Evolutionary conservation across 2,888 invertebrate species (phyloP).

Genomic region (Pantelozetes paolii): DNA sequence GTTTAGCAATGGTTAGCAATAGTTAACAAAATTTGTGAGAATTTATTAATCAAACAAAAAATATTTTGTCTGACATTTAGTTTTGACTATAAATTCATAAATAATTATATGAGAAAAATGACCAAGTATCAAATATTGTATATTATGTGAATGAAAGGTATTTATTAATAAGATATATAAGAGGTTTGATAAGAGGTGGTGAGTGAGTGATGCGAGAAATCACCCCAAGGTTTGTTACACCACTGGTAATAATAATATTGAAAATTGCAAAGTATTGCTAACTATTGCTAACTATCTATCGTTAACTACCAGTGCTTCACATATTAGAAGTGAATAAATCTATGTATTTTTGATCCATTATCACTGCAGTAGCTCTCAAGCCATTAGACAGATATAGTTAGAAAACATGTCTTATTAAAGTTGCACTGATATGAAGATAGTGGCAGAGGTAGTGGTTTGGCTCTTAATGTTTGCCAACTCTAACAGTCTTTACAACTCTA

Average conservation of each 20-base stretch:
- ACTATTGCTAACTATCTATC: background rate
- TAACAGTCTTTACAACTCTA: constrained; percentile 1
- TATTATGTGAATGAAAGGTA: constrained; percentile 12
- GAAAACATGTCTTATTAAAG: constrained; percentile 36
- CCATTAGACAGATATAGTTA: constrained; percentile 34
- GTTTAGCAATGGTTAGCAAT: too few relatives aligned
- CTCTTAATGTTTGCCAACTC: constrained; percentile 17
- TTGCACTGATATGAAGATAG: constrained; percentile 34
- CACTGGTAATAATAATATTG: background rate
- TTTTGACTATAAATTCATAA: background rate
- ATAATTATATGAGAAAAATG: constrained; percentile 6
- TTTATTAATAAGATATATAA: background rate
- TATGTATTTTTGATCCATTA: constrained; percentile 30
- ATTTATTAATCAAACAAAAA: constrained; percentile 30
- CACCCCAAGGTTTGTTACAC: constrained; percentile 22
- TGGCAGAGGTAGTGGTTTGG: background rate
- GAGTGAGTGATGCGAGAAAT: constrained; percentile 25
- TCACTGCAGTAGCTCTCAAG: constrained; percentile 33
- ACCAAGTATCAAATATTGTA: too few relatives aligned
- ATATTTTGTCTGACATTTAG: background rate
- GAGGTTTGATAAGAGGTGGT: constrained; percentile 6
- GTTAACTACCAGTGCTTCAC: background rate
- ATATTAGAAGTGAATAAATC: constrained; percentile 12
- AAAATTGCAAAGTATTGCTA: constrained; percentile 5
- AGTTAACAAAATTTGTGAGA: constrained; percentile 16